These are phyloP conservation scores for Drosophila picticornis DNA, from an alignment of 2,888 invertebrate genomes.

Conservation along the genomic window DNA sequence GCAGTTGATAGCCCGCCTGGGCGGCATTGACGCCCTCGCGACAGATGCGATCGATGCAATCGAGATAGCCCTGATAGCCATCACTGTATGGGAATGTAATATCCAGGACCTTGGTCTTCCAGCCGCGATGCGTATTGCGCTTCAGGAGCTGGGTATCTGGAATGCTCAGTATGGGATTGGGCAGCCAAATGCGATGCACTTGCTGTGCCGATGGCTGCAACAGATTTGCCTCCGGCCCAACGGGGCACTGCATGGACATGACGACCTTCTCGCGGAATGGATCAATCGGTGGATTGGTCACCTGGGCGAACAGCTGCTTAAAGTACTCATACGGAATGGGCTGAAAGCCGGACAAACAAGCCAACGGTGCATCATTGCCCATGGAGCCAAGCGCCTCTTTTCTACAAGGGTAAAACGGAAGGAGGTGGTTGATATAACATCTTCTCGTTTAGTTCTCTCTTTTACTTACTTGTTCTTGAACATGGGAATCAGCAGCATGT, in stretches of 20 bases:
- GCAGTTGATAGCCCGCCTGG: slow-evolving; percentile 91
- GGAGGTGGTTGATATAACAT: no score
- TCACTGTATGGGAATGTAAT: slow-evolving; percentile 93
- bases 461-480: slow-evolving; percentile 94
- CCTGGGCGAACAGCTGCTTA: slow-evolving; percentile 99
- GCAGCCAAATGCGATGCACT: slow-evolving; percentile 95
- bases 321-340: slow-evolving; percentile 98
- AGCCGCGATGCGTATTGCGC: slow-evolving; percentile 92
- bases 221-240: slow-evolving; percentile 98
- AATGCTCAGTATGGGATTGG: slow-evolving; percentile 97
- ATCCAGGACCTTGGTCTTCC: slow-evolving; percentile 95
- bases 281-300: slow-evolving; percentile 99
- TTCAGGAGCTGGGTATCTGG: slow-evolving; percentile 95
- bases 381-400: slow-evolving; percentile 99
- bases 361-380: slow-evolving; percentile 99
- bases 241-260: slow-evolving; percentile 98
- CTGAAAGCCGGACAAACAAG: slow-evolving; percentile 97
- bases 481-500: slow-evolving; percentile 98
- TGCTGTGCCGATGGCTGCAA: slow-evolving; percentile 95
- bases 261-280: slow-evolving; percentile 99
- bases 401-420: slow-evolving; percentile 85
- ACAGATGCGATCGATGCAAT: slow-evolving; percentile 92
- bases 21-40: slow-evolving; percentile 93
- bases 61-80: slow-evolving; percentile 91
- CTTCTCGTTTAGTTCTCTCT: background rate